Percentiles rank a stretch among this genome's conserved stretches.
Conservation (phyloP, 2,113 vertebrate species). For the Aleadryas rufinucha region DNA sequence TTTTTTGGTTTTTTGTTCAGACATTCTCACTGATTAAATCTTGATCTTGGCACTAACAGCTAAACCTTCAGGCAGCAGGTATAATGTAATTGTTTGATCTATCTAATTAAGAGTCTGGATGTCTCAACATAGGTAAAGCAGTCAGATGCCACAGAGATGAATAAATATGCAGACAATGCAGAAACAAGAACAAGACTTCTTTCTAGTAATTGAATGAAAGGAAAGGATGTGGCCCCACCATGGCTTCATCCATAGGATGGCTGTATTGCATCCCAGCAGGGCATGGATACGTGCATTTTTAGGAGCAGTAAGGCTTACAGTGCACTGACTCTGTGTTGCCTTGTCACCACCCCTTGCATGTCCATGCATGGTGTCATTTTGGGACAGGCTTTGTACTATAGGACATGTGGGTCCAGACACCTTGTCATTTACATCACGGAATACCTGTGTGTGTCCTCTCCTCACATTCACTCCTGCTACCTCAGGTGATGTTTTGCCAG, state of each 20-base stretch:
- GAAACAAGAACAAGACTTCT: not conserved
- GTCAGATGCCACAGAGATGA: not conserved
- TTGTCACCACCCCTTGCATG: not conserved
- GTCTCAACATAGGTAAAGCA: not conserved
- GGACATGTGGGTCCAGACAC: not conserved
- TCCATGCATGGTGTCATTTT: rapidly evolving
- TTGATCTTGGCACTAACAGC: not conserved
- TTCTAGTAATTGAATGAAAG: not conserved
- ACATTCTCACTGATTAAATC: not conserved
- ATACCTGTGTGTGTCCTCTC: rapidly evolving
- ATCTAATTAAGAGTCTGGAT: not conserved
- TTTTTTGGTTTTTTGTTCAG: not conserved
- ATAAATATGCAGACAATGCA: not conserved
- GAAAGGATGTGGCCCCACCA: not conserved
- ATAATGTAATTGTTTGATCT: not conserved
- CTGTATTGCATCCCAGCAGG: not conserved
- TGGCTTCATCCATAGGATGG: not conserved
- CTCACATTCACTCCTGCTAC: not conserved
- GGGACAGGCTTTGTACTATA: not conserved
- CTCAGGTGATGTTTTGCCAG: rapidly evolving
- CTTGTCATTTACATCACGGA: rapidly evolving
- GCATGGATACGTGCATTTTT: not conserved
- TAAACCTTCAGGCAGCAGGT: not conserved
- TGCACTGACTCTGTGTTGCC: not conserved
- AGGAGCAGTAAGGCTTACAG: not conserved